Conservation (phyloP, 2,888 invertebrate genomes). For the Melipona beecheii region DNA sequence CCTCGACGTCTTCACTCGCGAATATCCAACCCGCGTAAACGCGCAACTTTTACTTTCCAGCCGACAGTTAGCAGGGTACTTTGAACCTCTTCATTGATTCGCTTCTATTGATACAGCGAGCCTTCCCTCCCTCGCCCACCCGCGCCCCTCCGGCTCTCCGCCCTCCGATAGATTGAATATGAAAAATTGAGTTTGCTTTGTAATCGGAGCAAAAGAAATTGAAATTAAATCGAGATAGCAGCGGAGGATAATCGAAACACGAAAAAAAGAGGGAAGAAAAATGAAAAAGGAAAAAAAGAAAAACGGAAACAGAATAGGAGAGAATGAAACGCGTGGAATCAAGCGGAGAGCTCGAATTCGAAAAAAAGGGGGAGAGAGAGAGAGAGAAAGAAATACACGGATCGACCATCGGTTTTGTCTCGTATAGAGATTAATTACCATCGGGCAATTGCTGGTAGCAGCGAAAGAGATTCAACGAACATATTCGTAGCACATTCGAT, state of each 20-base stretch:
- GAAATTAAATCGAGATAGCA: conserved; percentile 56
- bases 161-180: conserved; percentile 50
- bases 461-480: conserved; percentile 39
- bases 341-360: conserved; percentile 30
- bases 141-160: neutral
- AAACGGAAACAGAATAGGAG: conserved; percentile 5
- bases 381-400: neutral
- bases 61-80: conserved; percentile 34
- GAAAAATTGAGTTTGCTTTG: conserved; percentile 58
- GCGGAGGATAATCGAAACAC: conserved; percentile 49
- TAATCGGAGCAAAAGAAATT: conserved; percentile 55
- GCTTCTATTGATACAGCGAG: conserved; percentile 27
- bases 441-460: conserved; percentile 41
- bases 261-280: neutral
- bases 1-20: neutral
- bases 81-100: conserved; percentile 40
- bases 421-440: conserved; percentile 57
- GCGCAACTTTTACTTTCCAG: conserved; percentile 37
- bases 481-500: conserved; percentile 58
- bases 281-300: neutral
- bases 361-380: neutral
- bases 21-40: neutral
- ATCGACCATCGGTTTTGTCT: conserved; percentile 48
- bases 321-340: conserved; percentile 30
- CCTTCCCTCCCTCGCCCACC: neutral